Percentiles rank a stretch among this genome's conserved stretches.
Evolutionary conservation across 2,888 invertebrate genomes (phyloP).

Genomic region (Encarsia formosa): DNA sequence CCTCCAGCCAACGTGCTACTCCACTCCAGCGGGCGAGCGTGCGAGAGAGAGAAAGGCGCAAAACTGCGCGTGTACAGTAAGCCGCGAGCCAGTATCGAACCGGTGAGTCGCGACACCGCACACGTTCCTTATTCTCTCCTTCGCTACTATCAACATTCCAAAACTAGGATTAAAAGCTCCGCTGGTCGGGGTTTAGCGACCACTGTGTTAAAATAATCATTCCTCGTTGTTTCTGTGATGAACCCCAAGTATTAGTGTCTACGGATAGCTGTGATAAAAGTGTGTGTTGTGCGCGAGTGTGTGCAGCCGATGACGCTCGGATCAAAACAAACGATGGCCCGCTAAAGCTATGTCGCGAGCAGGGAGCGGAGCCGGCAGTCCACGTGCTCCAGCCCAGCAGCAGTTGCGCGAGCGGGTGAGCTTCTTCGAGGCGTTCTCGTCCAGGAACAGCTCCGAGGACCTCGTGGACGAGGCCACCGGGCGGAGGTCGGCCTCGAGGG

Average conservation of each 20-base stretch:
- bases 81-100: slow-evolving; percentile 47
- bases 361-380: slow-evolving; percentile 41
- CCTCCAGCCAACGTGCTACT: slow-evolving; percentile 16
- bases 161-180: background rate
- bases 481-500: slow-evolving; percentile 44
- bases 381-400: slow-evolving; percentile 43
- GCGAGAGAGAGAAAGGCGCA: slow-evolving; percentile 31
- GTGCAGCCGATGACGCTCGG: background rate
- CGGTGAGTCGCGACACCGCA: slow-evolving; percentile 37
- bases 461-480: slow-evolving; percentile 45
- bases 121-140: background rate
- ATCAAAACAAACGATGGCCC: no score
- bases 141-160: background rate
- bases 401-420: slow-evolving; percentile 70
- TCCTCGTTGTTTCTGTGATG: no score
- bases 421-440: slow-evolving; percentile 79
- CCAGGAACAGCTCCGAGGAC: slow-evolving; percentile 53
- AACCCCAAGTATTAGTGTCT: no score
- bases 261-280: no score
- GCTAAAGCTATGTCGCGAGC: slow-evolving; percentile 11
- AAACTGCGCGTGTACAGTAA: slow-evolving; percentile 27
- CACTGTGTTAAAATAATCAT: no score
- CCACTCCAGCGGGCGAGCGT: no score
- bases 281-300: background rate
- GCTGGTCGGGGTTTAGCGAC: background rate